phyloP scores from a whole-genome alignment of 2,888 invertebrate species.

The Caenorhabditis sp. region DNA sequence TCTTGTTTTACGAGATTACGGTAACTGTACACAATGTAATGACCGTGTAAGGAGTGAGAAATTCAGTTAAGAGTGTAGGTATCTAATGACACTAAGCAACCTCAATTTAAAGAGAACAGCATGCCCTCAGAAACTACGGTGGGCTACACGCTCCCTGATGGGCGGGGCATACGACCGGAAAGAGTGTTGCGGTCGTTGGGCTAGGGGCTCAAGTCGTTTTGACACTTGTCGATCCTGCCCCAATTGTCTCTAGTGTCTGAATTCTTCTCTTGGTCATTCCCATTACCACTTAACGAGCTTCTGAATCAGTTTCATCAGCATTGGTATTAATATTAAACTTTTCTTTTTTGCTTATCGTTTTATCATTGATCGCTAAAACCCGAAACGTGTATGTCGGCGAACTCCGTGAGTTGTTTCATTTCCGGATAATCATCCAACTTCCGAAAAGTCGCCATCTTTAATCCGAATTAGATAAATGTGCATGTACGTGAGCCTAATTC shows the following conservation, averaged over 20 bases:
- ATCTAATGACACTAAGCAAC: constrained; percentile 16
- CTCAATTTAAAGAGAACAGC: neutral
- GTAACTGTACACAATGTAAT: constrained; percentile 35
- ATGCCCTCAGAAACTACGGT: constrained; percentile 46
- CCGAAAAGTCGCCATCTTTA: constrained; percentile 47
- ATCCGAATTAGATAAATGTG: constrained; percentile 36
- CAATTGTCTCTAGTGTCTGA: constrained; percentile 33
- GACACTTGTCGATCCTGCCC: constrained; percentile 36
- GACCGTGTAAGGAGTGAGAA: constrained; percentile 19
- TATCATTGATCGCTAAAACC: constrained; percentile 23
- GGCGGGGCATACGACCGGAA: constrained; percentile 48
- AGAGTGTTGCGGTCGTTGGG: constrained; percentile 36
- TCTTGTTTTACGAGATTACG: constrained; percentile 3
- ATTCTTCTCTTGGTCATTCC: neutral
- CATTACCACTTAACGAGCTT: neutral
- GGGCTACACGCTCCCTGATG: constrained; percentile 18
- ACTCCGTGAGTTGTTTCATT: constrained; percentile 64
- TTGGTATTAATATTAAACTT: neutral
- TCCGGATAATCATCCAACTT: constrained; percentile 53
- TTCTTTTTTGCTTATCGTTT: neutral
- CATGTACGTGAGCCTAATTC: constrained; percentile 11
- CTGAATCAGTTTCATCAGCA: neutral
- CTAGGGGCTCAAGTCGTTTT: constrained; percentile 15
- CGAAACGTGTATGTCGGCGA: constrained; percentile 43
- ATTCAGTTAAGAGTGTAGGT: constrained; percentile 15